These are phyloP conservation scores for Perizoma affinitatum DNA, from an alignment of 2,888 invertebrate genomes.

Conservation along the genomic window DNA sequence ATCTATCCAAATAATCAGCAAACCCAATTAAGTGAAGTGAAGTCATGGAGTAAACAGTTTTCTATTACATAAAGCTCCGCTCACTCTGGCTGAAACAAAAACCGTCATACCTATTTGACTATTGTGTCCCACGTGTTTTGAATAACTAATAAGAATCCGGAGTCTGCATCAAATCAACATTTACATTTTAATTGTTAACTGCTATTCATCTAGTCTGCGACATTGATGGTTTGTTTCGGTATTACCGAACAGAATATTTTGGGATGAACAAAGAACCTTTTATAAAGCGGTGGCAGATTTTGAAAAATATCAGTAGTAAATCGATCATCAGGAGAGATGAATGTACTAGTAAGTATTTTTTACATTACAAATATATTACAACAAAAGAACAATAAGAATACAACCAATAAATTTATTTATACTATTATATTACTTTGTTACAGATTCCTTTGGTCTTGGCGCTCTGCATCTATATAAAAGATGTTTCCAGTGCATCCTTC, in stretches of 20 bases:
- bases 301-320: slow-evolving; percentile 76
- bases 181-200: slow-evolving; percentile 78
- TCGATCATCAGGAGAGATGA: slow-evolving; percentile 75
- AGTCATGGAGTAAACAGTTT: slow-evolving; percentile 52
- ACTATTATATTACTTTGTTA: slow-evolving; percentile 42
- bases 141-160: slow-evolving; percentile 64
- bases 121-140: slow-evolving; percentile 68
- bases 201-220: slow-evolving; percentile 74
- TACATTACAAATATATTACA: slow-evolving; percentile 16
- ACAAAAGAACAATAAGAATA: slow-evolving; percentile 9
- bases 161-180: slow-evolving; percentile 72
- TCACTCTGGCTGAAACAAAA: slow-evolving; percentile 58
- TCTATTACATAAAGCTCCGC: slow-evolving; percentile 61
- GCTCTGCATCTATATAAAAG: slow-evolving; percentile 47
- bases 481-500: slow-evolving; percentile 54
- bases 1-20: slow-evolving; percentile 20
- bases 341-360: slow-evolving; percentile 68
- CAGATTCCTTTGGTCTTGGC: slow-evolving; percentile 53
- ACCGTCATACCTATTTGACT: slow-evolving; percentile 60
- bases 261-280: slow-evolving; percentile 68
- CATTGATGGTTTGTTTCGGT: slow-evolving; percentile 83
- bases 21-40: slow-evolving; percentile 39
- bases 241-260: slow-evolving; percentile 79
- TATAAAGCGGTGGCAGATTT: slow-evolving; percentile 69
- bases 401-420: too few relatives aligned